Evolutionary conservation across 2,113 vertebrate species (phyloP).

Genomic region (Myotis davidii): DNA sequence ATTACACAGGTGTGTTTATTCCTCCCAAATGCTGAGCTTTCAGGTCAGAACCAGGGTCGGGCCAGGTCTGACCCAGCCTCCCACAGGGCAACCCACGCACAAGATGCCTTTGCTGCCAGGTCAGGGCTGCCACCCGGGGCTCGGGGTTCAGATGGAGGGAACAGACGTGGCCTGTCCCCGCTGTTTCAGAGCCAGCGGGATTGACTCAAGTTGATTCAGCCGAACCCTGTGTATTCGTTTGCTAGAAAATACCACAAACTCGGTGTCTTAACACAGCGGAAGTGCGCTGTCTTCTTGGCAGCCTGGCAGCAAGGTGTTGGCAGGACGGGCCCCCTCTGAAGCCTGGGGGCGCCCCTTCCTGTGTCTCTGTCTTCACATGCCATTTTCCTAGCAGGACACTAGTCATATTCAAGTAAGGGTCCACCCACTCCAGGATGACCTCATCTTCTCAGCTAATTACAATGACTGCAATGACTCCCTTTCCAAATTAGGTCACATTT

Average conservation of each 20-base stretch:
- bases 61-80: background rate
- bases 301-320: background rate
- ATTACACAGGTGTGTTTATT: background rate
- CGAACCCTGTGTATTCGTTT: background rate
- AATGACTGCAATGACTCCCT: background rate
- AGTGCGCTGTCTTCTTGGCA: accelerated
- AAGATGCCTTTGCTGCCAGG: background rate
- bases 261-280: no score
- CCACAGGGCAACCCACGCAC: background rate
- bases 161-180: accelerated
- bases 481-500: background rate
- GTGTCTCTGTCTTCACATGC: background rate
- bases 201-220: background rate
- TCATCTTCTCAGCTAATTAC: background rate
- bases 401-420: background rate
- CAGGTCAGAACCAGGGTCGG: background rate
- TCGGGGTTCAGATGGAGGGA: background rate
- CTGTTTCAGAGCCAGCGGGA: accelerated
- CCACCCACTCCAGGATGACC: background rate
- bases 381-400: background rate
- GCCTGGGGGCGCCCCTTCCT: background rate
- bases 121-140: background rate
- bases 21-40: background rate
- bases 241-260: accelerated
- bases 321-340: background rate